Evolutionary conservation across 1,140 invertebrate genomes (phyloP), one percentile per base, ranked within the genome.

Genomic region (Hypsibius dujardini): DNA sequence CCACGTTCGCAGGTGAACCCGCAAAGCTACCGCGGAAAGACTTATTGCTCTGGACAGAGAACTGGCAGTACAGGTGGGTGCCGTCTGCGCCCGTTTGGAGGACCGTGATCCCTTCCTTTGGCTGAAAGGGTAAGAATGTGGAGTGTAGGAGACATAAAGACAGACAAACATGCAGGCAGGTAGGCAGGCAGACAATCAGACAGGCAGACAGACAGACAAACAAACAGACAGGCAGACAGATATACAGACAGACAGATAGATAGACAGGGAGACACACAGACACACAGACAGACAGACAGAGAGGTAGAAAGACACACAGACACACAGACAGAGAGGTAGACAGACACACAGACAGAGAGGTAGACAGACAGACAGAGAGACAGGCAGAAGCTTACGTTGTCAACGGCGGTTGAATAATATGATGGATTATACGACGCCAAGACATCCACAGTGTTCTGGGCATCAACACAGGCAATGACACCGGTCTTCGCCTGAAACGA

Each of bases 1-100:
- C 62, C 12, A 67, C 42, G 12, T 15, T 42, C 3, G 45, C 62
- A 12, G 62, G 62, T 45, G 62, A 67, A 42, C 42, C 45, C 12
- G 62, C 62, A 67, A 67, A 67, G 42, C 12, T 15, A 7, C 62
- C 62, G 12, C 12, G 12, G 62, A 67, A 67, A 12, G 62, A 67
- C 12, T 45, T 12, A 12, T 45, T 12, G 12, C 12, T 7, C 62
- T 12, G 62, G 12, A 67, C 45, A 3, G 62, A 15, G 62, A 67
- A 67, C 62, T 67, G 62, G 42, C 62, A 67, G 62, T 67, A 67
- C 12, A 67, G 62, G 3, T 12, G 42, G 12, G 3, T 67, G 12
- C 62, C 62, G 42, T 67, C 62, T 45, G 7, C 45, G 12, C 62
- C 62, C 45, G 12, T 42, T 42, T 67, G 12, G 12, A 45, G 12